Evolutionary conservation across 2,888 invertebrate genomes (phyloP), one percentile per base, ranked within the genome.

Genomic region (Ptilodon capucinus): DNA sequence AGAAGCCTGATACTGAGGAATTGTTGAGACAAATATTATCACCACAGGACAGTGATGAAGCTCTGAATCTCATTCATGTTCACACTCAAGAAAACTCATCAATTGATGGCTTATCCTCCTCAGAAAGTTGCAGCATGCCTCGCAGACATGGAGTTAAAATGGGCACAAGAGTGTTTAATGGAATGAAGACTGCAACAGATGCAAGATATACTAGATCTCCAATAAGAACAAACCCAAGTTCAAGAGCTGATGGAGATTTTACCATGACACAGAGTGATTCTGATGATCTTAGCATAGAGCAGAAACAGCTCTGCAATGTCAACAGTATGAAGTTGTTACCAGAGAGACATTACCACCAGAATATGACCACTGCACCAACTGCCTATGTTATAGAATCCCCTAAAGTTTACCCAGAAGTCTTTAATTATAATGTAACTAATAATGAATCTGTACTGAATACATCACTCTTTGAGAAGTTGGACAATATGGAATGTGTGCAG

Each of bases 81-180:
- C 78, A 74, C 49, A 68, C 62, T 28, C 78, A 74, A 48, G 85
- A 81, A 13, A 87, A 84, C 57, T 86, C 84, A 9, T 87, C 89
- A 2, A 90, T 84, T 71, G 91, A 91, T 60, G 85, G 86, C 2
- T 65, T 91, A 17, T 91, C 91, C 32, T 91, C 91, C 14, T 88
- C 91, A 47, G 91, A 91, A 72, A 90, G 89, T 51, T 81, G 81
- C 53, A 91, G 91, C 60, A 81, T 91, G 53, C 91, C 92, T 25
- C 86, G 94, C 62, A 88, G 94, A 53, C 90, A 93, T 63, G 94
- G 95, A 2, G 95, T 95, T 2, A 95, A 95, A 86, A 95, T 95
- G 95, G 95, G 95, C 8, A 94, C 94, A 7, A 91, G 94, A 67
- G 94, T 94, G 8, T 94, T 94, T 65, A 91, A 92, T 76, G 92